Percentiles rank a stretch among this genome's conserved stretches.
phyloP scores from a whole-genome alignment of 2,888 invertebrate genomes.

The Agrotis puta region DNA sequence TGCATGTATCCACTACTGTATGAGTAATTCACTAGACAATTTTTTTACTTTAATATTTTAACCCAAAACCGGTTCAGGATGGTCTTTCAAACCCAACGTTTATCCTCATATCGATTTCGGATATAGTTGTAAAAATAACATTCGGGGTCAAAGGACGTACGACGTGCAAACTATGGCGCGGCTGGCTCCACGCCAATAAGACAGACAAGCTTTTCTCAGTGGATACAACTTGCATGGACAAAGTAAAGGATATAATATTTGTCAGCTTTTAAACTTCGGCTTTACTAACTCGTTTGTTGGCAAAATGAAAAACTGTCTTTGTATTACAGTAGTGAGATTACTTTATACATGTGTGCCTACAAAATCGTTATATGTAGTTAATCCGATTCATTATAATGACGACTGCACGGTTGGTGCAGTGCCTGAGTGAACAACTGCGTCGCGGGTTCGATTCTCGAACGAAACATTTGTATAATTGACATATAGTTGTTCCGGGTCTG shows the following conservation, averaged over 20 bases:
- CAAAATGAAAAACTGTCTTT: slow-evolving; percentile 8
- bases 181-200: slow-evolving; percentile 57
- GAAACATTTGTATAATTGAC: too few relatives aligned
- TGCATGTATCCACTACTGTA: too few relatives aligned
- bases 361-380: too few relatives aligned
- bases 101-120: slow-evolving; percentile 15
- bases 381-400: too few relatives aligned
- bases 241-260: slow-evolving; percentile 43
- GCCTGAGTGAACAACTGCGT: too few relatives aligned
- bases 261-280: slow-evolving; percentile 25
- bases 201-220: slow-evolving; percentile 45
- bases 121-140: slow-evolving; percentile 47
- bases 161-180: slow-evolving; percentile 37
- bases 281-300: background rate
- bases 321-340: background rate
- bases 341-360: background rate
- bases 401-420: too few relatives aligned
- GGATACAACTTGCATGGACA: slow-evolving; percentile 41
- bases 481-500: too few relatives aligned
- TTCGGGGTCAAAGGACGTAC: slow-evolving; percentile 39
- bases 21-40: too few relatives aligned
- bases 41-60: background rate
- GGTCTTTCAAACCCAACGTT: background rate
- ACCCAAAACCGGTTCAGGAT: background rate
- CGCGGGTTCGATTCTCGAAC: too few relatives aligned